Evolutionary conservation across 2,113 vertebrate genomes (phyloP).

Genomic region (Takifugu bimaculatus): DNA sequence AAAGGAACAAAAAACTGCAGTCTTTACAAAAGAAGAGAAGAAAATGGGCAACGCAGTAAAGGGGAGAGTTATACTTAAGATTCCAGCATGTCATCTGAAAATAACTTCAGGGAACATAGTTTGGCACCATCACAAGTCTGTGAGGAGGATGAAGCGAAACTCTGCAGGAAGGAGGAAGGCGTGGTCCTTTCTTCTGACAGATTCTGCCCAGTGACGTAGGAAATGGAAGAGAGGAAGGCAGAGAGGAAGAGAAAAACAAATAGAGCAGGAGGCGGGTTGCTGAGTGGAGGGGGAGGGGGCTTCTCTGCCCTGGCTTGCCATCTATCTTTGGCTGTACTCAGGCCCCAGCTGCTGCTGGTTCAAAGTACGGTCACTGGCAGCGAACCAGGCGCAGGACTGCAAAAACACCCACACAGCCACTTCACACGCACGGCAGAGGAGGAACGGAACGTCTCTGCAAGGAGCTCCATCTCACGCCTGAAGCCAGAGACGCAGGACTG

Average conservation of each 20-base stretch:
- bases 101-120: background rate
- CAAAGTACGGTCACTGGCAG: conserved; percentile 80
- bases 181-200: conserved; percentile 5
- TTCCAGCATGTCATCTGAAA: no score
- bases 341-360: conserved; percentile 77
- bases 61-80: no score
- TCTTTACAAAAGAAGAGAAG: conserved; percentile 1
- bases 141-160: background rate
- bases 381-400: conserved; percentile 56
- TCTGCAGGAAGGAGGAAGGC: conserved; percentile 6
- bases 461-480: conserved; percentile 17
- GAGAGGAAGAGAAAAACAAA: conserved; percentile 6
- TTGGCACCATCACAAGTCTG: conserved; percentile 4
- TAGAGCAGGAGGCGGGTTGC: conserved; percentile 27
- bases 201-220: conserved; percentile 19
- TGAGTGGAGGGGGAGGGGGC: conserved; percentile 9
- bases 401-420: conserved; percentile 60
- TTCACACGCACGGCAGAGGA: conserved; percentile 48
- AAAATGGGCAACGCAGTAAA: background rate
- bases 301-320: conserved; percentile 37
- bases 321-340: conserved; percentile 72
- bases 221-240: conserved; percentile 21
- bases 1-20: background rate
- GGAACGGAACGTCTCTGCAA: conserved; percentile 67
- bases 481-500: conserved; percentile 24